Percentiles rank a stretch among this genome's conserved stretches.
Evolutionary conservation across 2,797 vertebrate species (phyloP).

Genomic region (Ibycter americanus): DNA sequence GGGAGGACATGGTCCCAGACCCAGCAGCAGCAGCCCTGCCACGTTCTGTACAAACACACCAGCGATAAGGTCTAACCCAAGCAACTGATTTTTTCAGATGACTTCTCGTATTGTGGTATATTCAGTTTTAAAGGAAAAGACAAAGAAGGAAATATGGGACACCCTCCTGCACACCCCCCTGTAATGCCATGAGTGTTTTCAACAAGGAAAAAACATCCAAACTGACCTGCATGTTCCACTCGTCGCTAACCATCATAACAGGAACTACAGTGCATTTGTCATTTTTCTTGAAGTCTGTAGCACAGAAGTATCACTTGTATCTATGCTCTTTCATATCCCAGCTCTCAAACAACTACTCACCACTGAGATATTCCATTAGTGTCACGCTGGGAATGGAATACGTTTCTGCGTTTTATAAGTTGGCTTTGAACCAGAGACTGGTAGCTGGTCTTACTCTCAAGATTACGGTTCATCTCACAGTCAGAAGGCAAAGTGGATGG

Average conservation of each 20-base stretch:
- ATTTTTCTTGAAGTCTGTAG: not conserved
- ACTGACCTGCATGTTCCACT: not conserved
- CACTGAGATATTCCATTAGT: conserved; percentile 27
- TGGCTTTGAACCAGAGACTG: not conserved
- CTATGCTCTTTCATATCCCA: not conserved
- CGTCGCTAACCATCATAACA: not conserved
- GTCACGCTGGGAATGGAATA: conserved; percentile 19
- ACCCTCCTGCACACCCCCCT: fast-evolving
- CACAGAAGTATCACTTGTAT: not conserved
- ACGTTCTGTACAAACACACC: not conserved
- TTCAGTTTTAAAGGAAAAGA: not conserved
- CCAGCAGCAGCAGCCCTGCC: not conserved
- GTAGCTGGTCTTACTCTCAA: not conserved
- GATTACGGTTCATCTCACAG: not conserved
- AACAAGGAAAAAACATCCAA: not conserved
- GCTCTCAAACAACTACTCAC: not conserved
- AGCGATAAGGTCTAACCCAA: not conserved
- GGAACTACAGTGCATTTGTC: not conserved
- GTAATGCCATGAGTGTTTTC: not conserved
- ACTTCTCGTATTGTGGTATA: not conserved
- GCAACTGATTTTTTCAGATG: not conserved
- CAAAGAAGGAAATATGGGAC: not conserved
- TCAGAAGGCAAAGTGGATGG: not conserved
- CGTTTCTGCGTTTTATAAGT: not conserved
- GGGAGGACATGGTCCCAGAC: not conserved